phyloP scores from a whole-genome alignment of 2,113 vertebrate species.

The Oryzias javanicus region DNA sequence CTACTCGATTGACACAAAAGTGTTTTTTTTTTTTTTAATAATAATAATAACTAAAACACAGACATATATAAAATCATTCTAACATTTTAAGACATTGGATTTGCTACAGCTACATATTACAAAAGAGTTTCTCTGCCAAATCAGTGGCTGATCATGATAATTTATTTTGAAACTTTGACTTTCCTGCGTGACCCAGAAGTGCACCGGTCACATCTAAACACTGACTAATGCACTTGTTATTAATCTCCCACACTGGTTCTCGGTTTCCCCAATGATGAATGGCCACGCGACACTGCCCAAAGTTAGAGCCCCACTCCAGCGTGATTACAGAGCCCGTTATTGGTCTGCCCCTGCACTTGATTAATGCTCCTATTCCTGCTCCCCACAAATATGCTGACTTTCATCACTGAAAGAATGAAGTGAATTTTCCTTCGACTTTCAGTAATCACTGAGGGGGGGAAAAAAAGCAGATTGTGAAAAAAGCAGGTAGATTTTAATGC shows the following conservation, averaged over 20 bases:
- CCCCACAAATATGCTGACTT: constrained; percentile 73
- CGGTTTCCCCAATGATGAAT: constrained; percentile 72
- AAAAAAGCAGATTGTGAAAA: constrained; percentile 1
- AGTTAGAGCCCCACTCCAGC: constrained; percentile 65
- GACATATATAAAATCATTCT: constrained; percentile 9
- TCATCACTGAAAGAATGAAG: constrained; percentile 57
- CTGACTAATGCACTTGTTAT: constrained; percentile 77
- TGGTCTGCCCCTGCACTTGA: constrained; percentile 72
- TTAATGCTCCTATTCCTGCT: constrained; percentile 70
- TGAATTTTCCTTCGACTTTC: constrained; percentile 47
- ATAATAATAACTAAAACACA: constrained; percentile 1
- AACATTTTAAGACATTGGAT: background rate
- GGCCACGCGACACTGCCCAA: constrained; percentile 55
- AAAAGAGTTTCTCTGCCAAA: constrained; percentile 20
- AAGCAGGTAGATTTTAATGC: constrained; percentile 28
- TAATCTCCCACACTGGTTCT: constrained; percentile 67
- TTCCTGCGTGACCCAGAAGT: constrained; percentile 55
- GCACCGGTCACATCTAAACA: constrained; percentile 69
- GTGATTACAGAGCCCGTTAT: constrained; percentile 73
- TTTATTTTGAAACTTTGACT: constrained; percentile 51
- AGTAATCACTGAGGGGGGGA: constrained; percentile 29
- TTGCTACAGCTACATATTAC: constrained; percentile 4
- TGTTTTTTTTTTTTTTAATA: constrained; percentile 26
- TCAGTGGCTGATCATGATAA: constrained; percentile 52
- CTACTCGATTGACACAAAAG: constrained; percentile 1